A percentile compares a stretch with the other conserved stretches of the same genome.
Conservation (phyloP, 2,888 invertebrate genomes). For the Cryptocephalus primarius region DNA sequence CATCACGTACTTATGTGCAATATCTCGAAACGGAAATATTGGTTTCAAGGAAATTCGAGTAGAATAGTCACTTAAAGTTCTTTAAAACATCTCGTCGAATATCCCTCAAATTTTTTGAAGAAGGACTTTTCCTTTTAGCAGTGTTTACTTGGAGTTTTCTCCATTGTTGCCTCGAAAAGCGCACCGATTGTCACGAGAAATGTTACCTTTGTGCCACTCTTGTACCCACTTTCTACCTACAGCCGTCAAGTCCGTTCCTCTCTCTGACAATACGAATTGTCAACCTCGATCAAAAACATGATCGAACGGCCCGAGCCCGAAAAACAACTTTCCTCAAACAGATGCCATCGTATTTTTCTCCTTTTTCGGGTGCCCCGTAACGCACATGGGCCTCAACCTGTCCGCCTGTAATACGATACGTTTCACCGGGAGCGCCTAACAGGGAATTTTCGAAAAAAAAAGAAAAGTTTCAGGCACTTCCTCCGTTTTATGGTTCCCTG, state of each 20-base stretch:
- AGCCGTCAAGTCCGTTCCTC: background rate
- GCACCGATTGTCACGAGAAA: no score
- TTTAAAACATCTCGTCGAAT: no score
- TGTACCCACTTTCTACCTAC: background rate
- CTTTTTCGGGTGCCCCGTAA: background rate
- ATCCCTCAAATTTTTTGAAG: no score
- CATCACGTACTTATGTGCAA: no score
- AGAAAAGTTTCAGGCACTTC: conserved; percentile 4
- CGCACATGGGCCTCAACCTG: conserved; percentile 9
- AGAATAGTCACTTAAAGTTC: no score
- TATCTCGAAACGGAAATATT: no score
- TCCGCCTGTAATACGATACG: conserved; percentile 11
- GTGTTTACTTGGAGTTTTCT: no score
- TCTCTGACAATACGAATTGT: conserved; percentile 12
- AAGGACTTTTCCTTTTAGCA: no score
- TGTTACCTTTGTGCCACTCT: no score
- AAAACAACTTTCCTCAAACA: conserved; percentile 20
- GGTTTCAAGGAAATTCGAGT: no score
- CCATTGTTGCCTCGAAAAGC: no score
- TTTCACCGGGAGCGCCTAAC: conserved; percentile 4
- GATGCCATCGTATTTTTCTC: conserved; percentile 6
- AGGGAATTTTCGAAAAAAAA: conserved; percentile 5
- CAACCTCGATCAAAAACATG: conserved; percentile 25
- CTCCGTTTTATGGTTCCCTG: conserved; percentile 1
- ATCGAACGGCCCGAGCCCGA: conserved; percentile 18